Percentiles rank a stretch among this genome's conserved stretches.
Conservation (phyloP, 2,797 vertebrate genomes). For the Rallus crepitans region DNA sequence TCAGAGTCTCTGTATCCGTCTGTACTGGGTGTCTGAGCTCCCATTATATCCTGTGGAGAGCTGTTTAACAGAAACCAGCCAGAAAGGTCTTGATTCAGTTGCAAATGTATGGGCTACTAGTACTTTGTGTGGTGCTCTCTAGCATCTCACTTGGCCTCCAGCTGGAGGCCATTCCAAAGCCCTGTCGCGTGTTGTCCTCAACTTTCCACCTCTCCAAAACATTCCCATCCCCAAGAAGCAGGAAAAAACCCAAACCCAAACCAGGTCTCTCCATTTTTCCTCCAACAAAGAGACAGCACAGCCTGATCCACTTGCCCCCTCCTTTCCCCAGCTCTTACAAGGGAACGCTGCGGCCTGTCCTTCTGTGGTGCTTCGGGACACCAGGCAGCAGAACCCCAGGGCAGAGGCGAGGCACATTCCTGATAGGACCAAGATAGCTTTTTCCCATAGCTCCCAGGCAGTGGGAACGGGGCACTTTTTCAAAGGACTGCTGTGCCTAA, state of each 20-base stretch:
- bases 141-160: neutral
- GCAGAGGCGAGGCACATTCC: constrained; percentile 69
- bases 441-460: constrained; percentile 72
- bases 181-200: neutral
- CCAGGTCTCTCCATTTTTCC: neutral
- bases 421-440: constrained; percentile 74
- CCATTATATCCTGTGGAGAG: neutral
- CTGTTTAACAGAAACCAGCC: neutral
- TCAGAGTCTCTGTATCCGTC: neutral
- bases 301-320: neutral
- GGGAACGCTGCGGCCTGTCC: neutral
- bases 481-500: constrained; percentile 53
- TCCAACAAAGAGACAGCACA: neutral
- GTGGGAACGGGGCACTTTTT: constrained; percentile 68
- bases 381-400: constrained; percentile 50
- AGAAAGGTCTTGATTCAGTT: neutral
- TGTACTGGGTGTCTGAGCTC: neutral
- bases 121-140: neutral
- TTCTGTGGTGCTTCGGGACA: neutral
- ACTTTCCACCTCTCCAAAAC: neutral
- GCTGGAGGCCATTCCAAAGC: neutral
- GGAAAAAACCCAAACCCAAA: neutral
- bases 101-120: neutral
- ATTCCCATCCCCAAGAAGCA: neutral
- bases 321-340: neutral